Percentiles rank a stretch among this genome's conserved stretches.
Evolutionary conservation across 2,113 vertebrate genomes (phyloP).

Genomic region (Cercocebus atys): DNA sequence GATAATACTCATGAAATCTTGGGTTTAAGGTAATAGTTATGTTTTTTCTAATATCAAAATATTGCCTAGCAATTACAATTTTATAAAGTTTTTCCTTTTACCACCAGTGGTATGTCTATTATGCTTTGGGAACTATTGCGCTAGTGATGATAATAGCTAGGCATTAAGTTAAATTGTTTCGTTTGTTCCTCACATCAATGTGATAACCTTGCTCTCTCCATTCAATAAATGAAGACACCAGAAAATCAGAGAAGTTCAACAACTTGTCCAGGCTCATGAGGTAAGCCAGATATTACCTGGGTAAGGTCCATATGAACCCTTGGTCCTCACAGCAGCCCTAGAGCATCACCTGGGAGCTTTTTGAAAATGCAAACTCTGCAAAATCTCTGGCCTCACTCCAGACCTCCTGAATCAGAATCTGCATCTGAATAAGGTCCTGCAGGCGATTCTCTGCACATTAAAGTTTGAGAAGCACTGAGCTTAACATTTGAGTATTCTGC

Average conservation of each 20-base stretch:
- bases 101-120: not conserved
- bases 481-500: not conserved
- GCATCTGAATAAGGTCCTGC: not conserved
- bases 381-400: not conserved
- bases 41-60: not conserved
- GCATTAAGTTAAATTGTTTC: not conserved
- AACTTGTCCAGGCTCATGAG: not conserved
- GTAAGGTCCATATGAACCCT: not conserved
- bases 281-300: not conserved
- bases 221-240: not conserved
- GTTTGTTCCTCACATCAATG: not conserved
- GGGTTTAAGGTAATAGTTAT: not conserved
- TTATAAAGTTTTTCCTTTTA: not conserved
- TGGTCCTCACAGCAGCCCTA: not conserved
- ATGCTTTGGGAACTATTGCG: not conserved
- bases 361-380: not conserved
- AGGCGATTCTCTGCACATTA: not conserved
- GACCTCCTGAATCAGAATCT: not conserved
- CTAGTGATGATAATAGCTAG: not conserved
- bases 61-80: not conserved
- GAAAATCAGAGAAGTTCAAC: not conserved
- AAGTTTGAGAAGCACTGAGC: not conserved
- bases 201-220: not conserved
- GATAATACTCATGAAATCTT: constrained; percentile 1
- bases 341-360: not conserved